Evolutionary conservation across 2,113 vertebrate species (phyloP), one percentile per base, ranked within the genome.

Genomic region (Pavo muticus): DNA sequence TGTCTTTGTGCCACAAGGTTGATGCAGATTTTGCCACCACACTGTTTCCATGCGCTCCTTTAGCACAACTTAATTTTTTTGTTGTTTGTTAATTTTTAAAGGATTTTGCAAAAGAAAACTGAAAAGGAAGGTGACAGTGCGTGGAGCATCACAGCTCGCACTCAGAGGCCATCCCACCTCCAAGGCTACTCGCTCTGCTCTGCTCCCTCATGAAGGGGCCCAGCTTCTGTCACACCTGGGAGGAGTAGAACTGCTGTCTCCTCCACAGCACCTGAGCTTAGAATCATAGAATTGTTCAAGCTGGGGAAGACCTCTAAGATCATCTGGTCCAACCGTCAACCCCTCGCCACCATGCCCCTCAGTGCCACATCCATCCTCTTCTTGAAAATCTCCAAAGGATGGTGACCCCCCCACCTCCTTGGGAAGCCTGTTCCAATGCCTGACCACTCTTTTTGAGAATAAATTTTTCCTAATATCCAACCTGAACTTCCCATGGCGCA

Each of bases 81-180:
- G 42, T 42, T 14, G 42, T 42, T 42, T 42, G 14, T 52, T 52
- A 27, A 25, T 47, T 20, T 60, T 69, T 42, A 9, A 7, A 32
- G 42, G 8, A 42, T 78, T 94, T 52, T 81, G 12, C 60, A 61
- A 74, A 94, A 88, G 32, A 37, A 73, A 77, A 77, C 4, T 45
- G 60, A 69, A 65, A 74, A 90, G 52, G 32, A 72, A 73, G 69
- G 30, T 44, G 32, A 37, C 5, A 35, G 30, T 39, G 32, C 64
- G 69, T 0, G 1, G 54, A 17, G 13, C 48, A 86, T 76, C 45
- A n/a, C 76, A 81, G 45, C 6, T 56, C 29, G 56, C 0, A 0
- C n/a, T 81, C 5, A 3, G 23, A 63, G 20, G 21, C 39, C 63
- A 73, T 52, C 76, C 76, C 0, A 0, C 25, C 32, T 71, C 70